Conservation (phyloP, 2,888 invertebrate species). For the Eupithecia pulchellata region DNA sequence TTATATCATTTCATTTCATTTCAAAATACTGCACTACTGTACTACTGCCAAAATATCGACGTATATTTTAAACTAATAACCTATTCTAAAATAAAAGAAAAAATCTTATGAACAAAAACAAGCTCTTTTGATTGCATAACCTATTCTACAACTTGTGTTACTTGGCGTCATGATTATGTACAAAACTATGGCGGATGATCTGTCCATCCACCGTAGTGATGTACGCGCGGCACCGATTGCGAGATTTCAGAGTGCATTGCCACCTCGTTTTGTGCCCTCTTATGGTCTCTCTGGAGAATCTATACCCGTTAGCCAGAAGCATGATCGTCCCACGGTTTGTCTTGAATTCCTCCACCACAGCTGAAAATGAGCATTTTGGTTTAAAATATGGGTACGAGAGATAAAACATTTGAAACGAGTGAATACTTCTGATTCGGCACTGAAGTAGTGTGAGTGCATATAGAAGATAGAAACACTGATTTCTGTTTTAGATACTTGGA, state of each 20-base stretch:
- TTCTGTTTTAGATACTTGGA: too few relatives aligned
- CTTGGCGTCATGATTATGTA: constrained; percentile 1
- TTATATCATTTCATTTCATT: too few relatives aligned
- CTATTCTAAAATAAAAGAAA: not conserved
- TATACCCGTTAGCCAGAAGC: not conserved
- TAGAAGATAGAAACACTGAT: not conserved
- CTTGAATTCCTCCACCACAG: not conserved
- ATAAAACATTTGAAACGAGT: not conserved
- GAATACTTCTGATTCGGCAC: not conserved
- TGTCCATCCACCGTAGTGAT: constrained; percentile 4
- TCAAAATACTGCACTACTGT: too few relatives aligned
- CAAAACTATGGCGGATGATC: not conserved
- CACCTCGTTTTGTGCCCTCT: constrained; percentile 2
- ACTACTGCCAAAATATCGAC: too few relatives aligned
- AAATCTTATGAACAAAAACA: not conserved
- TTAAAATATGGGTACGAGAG: too few relatives aligned
- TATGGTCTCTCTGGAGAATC: constrained; percentile 1
- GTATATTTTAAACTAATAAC: not conserved
- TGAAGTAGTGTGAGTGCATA: not conserved
- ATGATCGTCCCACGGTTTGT: not conserved
- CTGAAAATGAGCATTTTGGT: not conserved
- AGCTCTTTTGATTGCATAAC: not conserved
- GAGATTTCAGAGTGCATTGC: not conserved
- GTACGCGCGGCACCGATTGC: not conserved
- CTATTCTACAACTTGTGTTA: not conserved